Percentiles rank a stretch among this genome's conserved stretches.
phyloP scores from a whole-genome alignment of 2,888 invertebrate genomes.

The Agelastica alni region DNA sequence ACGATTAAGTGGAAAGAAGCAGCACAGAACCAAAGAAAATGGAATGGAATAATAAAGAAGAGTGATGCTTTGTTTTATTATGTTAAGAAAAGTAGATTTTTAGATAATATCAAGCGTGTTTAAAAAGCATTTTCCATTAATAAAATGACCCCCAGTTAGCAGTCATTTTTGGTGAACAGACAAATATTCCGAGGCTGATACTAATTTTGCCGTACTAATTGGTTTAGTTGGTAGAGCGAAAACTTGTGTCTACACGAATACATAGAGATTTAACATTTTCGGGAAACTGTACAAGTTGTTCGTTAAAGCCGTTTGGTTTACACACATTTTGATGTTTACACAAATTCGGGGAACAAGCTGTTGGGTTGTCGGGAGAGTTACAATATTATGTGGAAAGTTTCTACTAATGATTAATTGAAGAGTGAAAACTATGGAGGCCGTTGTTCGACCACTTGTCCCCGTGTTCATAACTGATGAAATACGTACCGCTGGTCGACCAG shows the following conservation, averaged over 20 bases:
- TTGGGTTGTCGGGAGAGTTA: conserved; percentile 8
- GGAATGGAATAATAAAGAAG: too few relatives aligned
- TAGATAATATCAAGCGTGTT: too few relatives aligned
- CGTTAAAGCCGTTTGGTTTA: conserved; percentile 44
- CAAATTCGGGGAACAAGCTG: conserved; percentile 19
- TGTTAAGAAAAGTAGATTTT: too few relatives aligned
- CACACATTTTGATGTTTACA: conserved; percentile 29
- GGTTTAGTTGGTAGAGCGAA: conserved; percentile 51
- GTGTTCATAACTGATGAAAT: neutral
- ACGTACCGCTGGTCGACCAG: too few relatives aligned
- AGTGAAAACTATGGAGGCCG: conserved; percentile 1
- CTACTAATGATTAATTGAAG: conserved; percentile 9
- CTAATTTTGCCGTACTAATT: conserved; percentile 13
- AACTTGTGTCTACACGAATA: conserved; percentile 53
- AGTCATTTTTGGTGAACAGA: too few relatives aligned
- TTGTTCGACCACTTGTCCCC: neutral
- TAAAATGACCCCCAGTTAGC: too few relatives aligned
- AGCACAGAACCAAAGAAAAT: too few relatives aligned
- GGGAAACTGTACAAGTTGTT: conserved; percentile 45
- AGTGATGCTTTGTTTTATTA: too few relatives aligned
- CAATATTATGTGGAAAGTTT: conserved; percentile 16
- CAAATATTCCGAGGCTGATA: neutral
- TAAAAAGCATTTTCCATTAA: too few relatives aligned
- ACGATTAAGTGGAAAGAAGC: too few relatives aligned
- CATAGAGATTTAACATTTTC: conserved; percentile 49